Base-by-base conservation (phyloP, 2,888 invertebrate species). In the Minunthozetes semirufus region DNA sequence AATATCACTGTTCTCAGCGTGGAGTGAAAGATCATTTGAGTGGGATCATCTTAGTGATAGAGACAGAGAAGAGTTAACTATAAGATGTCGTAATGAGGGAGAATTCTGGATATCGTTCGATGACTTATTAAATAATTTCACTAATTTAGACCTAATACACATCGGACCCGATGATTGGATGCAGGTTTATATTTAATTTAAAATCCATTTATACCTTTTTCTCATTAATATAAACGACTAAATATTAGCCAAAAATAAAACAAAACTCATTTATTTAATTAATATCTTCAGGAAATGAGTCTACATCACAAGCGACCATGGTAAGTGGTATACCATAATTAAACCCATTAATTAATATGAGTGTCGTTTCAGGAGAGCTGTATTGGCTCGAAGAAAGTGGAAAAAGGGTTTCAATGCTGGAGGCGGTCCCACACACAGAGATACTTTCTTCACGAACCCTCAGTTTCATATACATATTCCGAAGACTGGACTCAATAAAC, bases 101-200 rank as follows among this genome's bases (percentile, higher is more conserved):
- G 89, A 89, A 82, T 89, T 89, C 82, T 89, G 89, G 88, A 89
- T 90, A 88, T 87, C 88, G 19, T 88, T 89, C 81, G 86, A 86
- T 72, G 89, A 90, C 81, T 89, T 90, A 82, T 86, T 87, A 72
- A 82, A 85, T 19, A 86, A 87, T 81, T 90, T 89, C 84, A 86
- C 87, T 2, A 87, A 88, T 80, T 84, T 89, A 79, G 89, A 89
- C 82, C 85, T 90, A 80, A 89, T 90, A 78, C 90, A 90, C 82
- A 87, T 90, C 78, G 90, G 89, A 13, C 90, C 90, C 17, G 90
- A 90, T 81, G 89, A 89, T 82, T 89, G 89, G 89, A 86, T 88
- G 87, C 82, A 85, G 79, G 89, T 63, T 5, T 56, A 22, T 19
- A 25, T 56, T 56, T 15, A 53, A 53, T 53, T 46, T 46, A 46